Percentiles rank a stretch among this genome's conserved stretches.
Evolutionary conservation across 2,888 invertebrate species (phyloP).

Genomic region (Stenodera caucasica): DNA sequence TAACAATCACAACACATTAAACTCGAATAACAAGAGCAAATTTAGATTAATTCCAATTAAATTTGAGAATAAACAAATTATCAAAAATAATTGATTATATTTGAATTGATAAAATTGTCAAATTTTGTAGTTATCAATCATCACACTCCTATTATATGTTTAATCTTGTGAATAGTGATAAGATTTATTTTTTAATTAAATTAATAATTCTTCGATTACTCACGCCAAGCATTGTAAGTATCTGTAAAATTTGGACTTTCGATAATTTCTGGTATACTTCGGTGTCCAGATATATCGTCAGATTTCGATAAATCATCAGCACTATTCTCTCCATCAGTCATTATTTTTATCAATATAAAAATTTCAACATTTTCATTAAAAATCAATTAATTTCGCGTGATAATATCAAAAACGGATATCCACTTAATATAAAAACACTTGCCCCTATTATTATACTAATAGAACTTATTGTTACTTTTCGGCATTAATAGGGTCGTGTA

Average conservation of each 20-base stretch:
- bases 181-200: neutral
- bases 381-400: no score
- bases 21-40: neutral
- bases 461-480: no score
- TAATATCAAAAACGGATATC: no score
- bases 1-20: neutral
- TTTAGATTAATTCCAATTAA: neutral
- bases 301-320: conserved; percentile 41
- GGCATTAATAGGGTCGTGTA: no score
- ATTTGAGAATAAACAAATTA: neutral
- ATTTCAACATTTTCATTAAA: no score
- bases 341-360: no score
- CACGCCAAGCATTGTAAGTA: conserved; percentile 47
- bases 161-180: neutral
- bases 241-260: conserved; percentile 41
- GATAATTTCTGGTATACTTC: conserved; percentile 34
- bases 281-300: conserved; percentile 34
- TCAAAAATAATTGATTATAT: neutral
- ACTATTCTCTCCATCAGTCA: conserved; percentile 39
- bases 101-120: no score
- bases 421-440: no score
- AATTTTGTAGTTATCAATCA: no score
- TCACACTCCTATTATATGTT: no score
- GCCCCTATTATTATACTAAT: no score
- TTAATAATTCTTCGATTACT: no score